Evolutionary conservation across 2,113 vertebrate genomes (phyloP).

Genomic region (Pionites leucogaster): DNA sequence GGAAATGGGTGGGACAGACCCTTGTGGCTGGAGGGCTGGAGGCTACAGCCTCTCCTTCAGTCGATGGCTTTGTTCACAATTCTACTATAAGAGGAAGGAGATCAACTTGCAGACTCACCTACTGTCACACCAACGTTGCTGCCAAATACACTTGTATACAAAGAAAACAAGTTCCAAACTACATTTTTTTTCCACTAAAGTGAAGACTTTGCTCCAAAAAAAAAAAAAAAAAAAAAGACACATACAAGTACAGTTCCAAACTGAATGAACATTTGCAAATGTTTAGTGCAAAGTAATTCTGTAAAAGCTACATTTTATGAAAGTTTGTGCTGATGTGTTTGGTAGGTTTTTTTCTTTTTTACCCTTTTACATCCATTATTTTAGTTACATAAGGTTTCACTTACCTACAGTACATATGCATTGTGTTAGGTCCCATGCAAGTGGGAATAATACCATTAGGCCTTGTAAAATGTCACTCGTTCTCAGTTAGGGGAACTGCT

Average conservation of each 20-base stretch:
- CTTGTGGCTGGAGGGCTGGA: slow-evolving; percentile 49
- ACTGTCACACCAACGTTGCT: slow-evolving; percentile 71
- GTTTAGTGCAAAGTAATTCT: slow-evolving; percentile 77
- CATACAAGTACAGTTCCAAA: slow-evolving; percentile 76
- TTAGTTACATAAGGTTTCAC: slow-evolving; percentile 73
- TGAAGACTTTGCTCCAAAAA: slow-evolving; percentile 69
- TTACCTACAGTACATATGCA: slow-evolving; percentile 70
- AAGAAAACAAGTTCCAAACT: slow-evolving; percentile 71
- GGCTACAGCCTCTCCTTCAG: slow-evolving; percentile 46
- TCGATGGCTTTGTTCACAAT: slow-evolving; percentile 73
- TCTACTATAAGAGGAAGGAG: slow-evolving; percentile 62
- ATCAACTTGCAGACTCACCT: slow-evolving; percentile 69
- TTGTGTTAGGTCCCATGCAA: slow-evolving; percentile 69
- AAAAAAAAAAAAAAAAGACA: slow-evolving; percentile 51
- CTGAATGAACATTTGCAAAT: slow-evolving; percentile 74
- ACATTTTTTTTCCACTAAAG: slow-evolving; percentile 71
- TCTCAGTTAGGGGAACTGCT: slow-evolving; percentile 68
- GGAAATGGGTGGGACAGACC: slow-evolving; percentile 39
- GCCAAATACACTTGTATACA: slow-evolving; percentile 74
- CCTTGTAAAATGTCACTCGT: slow-evolving; percentile 64
- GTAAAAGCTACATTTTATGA: slow-evolving; percentile 73
- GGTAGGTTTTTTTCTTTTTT: slow-evolving; percentile 54
- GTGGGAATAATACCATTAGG: slow-evolving; percentile 67
- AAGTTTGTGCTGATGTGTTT: slow-evolving; percentile 75
- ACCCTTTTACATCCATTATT: slow-evolving; percentile 68